A percentile compares a stretch with the other conserved stretches of the same genome.
Evolutionary conservation across 1,140 invertebrate species (phyloP).

Genomic region (Drosophila sp.): DNA sequence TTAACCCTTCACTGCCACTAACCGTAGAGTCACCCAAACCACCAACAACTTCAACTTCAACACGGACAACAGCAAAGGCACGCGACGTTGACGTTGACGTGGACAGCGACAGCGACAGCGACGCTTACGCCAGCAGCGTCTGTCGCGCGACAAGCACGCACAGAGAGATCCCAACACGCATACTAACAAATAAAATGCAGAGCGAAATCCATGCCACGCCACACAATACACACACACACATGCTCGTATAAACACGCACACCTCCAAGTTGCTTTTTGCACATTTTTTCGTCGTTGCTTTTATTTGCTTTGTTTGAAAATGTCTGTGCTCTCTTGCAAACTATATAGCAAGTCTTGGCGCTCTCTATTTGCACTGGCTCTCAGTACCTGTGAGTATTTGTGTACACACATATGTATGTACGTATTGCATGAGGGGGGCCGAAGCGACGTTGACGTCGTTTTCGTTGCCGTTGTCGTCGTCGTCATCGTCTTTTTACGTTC

Average conservation of each 20-base stretch:
- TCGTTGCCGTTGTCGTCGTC: slow-evolving; percentile 44
- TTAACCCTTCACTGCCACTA: slow-evolving; percentile 53
- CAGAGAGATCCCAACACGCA: slow-evolving; percentile 38
- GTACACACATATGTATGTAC: too few species aligned
- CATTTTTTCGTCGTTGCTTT: slow-evolving; percentile 56
- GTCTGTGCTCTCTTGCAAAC: slow-evolving; percentile 42
- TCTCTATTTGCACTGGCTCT: slow-evolving; percentile 41
- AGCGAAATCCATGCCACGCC: slow-evolving; percentile 25
- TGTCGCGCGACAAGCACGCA: slow-evolving; percentile 66
- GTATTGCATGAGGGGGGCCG: slow-evolving; percentile 21
- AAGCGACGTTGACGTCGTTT: slow-evolving; percentile 15
- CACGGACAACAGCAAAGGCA: slow-evolving; percentile 66
- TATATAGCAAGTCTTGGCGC: slow-evolving; percentile 48
- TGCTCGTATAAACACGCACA: slow-evolving; percentile 34
- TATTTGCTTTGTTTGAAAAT: slow-evolving; percentile 62
- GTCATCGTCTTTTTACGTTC: slow-evolving; percentile 64
- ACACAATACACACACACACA: slow-evolving; percentile 29
- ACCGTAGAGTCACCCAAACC: slow-evolving; percentile 33
- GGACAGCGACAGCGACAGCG: too few species aligned
- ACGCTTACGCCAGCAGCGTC: slow-evolving; percentile 54
- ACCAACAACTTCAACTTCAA: slow-evolving; percentile 49
- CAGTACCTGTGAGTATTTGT: slow-evolving; percentile 27
- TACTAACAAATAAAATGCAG: slow-evolving; percentile 15
- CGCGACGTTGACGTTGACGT: too few species aligned
- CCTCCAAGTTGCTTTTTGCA: slow-evolving; percentile 67